Base-by-base conservation (phyloP, 2,888 invertebrate species). In the Amphipoea lucens region DNA sequence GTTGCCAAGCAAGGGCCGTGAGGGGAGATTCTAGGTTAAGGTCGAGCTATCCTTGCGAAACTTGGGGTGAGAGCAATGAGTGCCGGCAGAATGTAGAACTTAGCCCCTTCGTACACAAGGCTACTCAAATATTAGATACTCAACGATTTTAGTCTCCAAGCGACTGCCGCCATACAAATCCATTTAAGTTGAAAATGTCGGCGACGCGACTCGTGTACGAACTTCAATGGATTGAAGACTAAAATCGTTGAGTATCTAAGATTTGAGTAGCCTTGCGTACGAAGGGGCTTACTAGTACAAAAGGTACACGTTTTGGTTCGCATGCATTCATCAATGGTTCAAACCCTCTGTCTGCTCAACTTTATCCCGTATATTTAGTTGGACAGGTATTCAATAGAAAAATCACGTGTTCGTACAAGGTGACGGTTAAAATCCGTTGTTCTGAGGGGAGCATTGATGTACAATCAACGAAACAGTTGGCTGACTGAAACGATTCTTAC, bases 1-100 rank as follows among this genome's bases (percentile, higher is more conserved):
- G 7, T 65, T 65, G 23, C 29, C 23, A 65, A 29, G 4, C 9
- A 65, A 1, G 17, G 7, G 51, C 45, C 23, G 17, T 12, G 23
- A 76, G 63, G 78, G 78, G 36, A 23, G 20, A 29, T 23, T 23
- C 42, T 65, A 65, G 63, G 63, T 23, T 17, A 78, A 36, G 63
- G 23, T 11, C 36, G 17, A 51, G 40, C 40, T 45, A n/a, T 9
- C 45, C 5, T 74, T 36, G 23, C n/a, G 23, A 51, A 42, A 42
- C 23, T 23, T 63, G 29, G 77, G 76, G 62, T 76, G 42, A 76
- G n/a, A 6, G 40, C 6, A 62, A 6, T 40, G 23, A 76, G 62
- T 63, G 12, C 23, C 3, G 20, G 7, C 17, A 6, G 6, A 40
- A 29, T 40, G 2, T 17, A 4, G 11, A 40, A n/a, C n/a, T n/a